A percentile compares a stretch with the other conserved stretches of the same genome.
Evolutionary conservation across 2,888 invertebrate species (phyloP).

Genomic region (Hetaerina titia): DNA sequence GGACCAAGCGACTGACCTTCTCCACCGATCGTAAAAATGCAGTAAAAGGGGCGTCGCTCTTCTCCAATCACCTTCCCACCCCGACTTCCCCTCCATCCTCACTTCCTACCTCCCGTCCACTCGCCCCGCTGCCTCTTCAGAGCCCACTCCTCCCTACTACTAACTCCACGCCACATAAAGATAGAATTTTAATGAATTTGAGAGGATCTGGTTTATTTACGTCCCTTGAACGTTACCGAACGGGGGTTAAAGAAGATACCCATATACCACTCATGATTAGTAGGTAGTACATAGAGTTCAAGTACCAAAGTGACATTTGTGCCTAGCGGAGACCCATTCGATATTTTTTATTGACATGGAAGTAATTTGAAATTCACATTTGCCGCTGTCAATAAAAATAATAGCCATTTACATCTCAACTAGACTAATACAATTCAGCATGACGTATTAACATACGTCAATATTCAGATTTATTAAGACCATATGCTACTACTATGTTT

Average conservation of each 20-base stretch:
- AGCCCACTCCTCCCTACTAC: not conserved
- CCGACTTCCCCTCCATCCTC: not conserved
- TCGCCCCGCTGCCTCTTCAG: not conserved
- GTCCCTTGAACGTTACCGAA: not conserved
- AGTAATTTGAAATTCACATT: too few relatives aligned
- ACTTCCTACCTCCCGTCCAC: not conserved
- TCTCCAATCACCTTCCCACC: slow-evolving; percentile 26
- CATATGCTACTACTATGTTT: too few relatives aligned
- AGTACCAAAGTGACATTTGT: not conserved
- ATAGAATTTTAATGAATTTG: slow-evolving; percentile 14
- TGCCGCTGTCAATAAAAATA: too few relatives aligned
- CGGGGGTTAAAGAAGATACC: not conserved
- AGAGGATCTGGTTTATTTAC: not conserved
- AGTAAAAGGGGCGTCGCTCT: slow-evolving; percentile 53
- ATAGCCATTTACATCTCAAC: too few relatives aligned
- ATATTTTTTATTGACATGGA: not conserved
- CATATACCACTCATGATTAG: not conserved
- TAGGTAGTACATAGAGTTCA: not conserved
- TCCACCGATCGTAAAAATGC: slow-evolving; percentile 52
- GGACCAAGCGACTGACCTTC: slow-evolving; percentile 48
- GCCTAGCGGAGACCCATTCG: not conserved
- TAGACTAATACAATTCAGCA: too few relatives aligned
- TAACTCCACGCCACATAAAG: not conserved
- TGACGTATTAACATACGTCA: too few relatives aligned
- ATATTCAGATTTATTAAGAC: too few relatives aligned